Evolutionary conservation across 2,888 invertebrate species (phyloP).

Genomic region (Noctuana brunneofusca): DNA sequence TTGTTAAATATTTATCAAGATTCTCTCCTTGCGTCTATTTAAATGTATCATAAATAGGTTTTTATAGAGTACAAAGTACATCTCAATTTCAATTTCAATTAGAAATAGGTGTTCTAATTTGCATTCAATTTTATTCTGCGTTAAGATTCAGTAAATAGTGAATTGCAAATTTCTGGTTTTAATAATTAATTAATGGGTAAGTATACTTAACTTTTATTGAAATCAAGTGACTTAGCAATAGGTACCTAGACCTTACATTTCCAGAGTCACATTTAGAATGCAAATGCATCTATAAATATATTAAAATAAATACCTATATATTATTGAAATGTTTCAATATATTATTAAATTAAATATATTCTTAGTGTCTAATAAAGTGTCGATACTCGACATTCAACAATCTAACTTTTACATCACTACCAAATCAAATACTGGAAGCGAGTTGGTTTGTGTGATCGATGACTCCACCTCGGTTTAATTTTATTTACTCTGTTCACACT

Average conservation of each 20-base stretch:
- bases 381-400: not conserved
- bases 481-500: slow-evolving; percentile 74
- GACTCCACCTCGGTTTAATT: slow-evolving; percentile 68
- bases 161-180: slow-evolving; percentile 1
- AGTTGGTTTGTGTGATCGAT: slow-evolving; percentile 66
- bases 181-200: not conserved
- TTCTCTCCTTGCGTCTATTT: slow-evolving; percentile 10
- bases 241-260: no score
- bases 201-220: not conserved
- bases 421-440: slow-evolving; percentile 55
- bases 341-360: no score
- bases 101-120: not conserved
- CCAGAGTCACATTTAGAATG: not conserved
- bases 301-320: no score
- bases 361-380: not conserved
- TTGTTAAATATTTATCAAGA: slow-evolving; percentile 10
- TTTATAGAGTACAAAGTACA: not conserved
- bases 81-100: not conserved
- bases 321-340: no score
- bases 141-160: not conserved
- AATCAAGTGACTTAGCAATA: not conserved
- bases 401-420: slow-evolving; percentile 46
- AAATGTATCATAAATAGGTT: slow-evolving; percentile 5
- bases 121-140: not conserved
- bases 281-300: not conserved